Conservation (phyloP, 2,888 invertebrate genomes). For the Sipunculus nudus region DNA sequence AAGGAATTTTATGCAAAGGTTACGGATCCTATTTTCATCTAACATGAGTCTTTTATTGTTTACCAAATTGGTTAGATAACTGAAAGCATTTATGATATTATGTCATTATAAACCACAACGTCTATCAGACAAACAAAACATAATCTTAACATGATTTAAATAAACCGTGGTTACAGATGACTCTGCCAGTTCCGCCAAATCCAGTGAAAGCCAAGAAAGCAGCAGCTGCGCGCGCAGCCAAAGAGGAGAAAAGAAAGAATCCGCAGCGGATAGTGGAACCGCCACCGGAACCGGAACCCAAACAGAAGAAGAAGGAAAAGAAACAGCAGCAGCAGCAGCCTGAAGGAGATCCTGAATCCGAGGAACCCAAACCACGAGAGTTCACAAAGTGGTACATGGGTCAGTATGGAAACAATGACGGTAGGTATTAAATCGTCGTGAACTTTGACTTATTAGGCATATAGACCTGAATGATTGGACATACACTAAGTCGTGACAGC, state of each 20-base stretch:
- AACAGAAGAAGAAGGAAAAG: constrained; percentile 37
- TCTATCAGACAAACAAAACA: no score
- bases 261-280: constrained; percentile 25
- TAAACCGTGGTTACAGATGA: constrained; percentile 39
- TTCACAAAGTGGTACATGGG: constrained; percentile 58
- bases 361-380: constrained; percentile 3
- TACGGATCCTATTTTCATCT: no score
- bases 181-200: constrained; percentile 59
- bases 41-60: no score
- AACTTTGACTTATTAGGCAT: background rate
- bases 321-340: constrained; percentile 42
- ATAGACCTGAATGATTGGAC: no score
- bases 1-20: no score
- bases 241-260: constrained; percentile 59
- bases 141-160: background rate
- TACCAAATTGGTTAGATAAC: no score
- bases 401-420: constrained; percentile 55
- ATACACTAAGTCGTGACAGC: no score
- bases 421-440: no score
- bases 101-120: no score
- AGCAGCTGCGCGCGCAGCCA: constrained; percentile 53
- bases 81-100: no score
- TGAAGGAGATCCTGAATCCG: constrained; percentile 28
- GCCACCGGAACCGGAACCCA: constrained; percentile 22
- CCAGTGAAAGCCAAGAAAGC: constrained; percentile 59